A percentile compares a stretch with the other conserved stretches of the same genome.
Evolutionary conservation across 2,113 vertebrate genomes (phyloP).

Genomic region (Spilogale gracilis): DNA sequence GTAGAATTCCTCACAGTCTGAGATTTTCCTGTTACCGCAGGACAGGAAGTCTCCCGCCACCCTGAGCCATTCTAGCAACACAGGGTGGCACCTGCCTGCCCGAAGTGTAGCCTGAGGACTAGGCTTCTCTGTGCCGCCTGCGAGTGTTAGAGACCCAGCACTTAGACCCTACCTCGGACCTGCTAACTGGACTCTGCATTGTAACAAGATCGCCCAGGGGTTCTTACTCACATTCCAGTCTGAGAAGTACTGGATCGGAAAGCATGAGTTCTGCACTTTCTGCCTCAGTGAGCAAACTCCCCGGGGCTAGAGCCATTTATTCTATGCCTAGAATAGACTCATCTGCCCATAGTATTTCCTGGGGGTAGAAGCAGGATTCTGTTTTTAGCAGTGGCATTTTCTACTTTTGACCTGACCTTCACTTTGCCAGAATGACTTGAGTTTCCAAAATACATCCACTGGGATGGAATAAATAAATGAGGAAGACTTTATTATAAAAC

Average conservation of each 20-base stretch:
- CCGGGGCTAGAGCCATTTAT: neutral
- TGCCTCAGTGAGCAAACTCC: neutral
- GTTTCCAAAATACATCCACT: neutral
- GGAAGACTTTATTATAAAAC: neutral
- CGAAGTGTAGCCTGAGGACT: neutral
- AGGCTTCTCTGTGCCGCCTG: neutral
- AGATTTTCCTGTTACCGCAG: too few species aligned
- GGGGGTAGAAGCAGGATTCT: neutral
- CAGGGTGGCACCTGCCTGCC: neutral
- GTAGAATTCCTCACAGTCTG: neutral
- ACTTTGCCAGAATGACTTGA: neutral
- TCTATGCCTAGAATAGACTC: neutral
- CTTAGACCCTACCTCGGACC: neutral
- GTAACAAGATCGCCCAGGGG: neutral
- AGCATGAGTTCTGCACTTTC: neutral
- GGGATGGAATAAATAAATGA: neutral
- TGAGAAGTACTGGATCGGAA: neutral
- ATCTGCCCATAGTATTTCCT: neutral
- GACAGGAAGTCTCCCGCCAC: neutral
- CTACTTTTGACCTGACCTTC: neutral
- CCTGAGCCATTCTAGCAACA: too few species aligned
- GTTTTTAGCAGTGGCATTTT: conserved; percentile 29
- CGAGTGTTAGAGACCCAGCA: neutral
- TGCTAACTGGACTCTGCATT: neutral
- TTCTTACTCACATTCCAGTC: neutral